Base-by-base conservation (phyloP, 2,113 vertebrate species). In the Oophaga pumilio region DNA sequence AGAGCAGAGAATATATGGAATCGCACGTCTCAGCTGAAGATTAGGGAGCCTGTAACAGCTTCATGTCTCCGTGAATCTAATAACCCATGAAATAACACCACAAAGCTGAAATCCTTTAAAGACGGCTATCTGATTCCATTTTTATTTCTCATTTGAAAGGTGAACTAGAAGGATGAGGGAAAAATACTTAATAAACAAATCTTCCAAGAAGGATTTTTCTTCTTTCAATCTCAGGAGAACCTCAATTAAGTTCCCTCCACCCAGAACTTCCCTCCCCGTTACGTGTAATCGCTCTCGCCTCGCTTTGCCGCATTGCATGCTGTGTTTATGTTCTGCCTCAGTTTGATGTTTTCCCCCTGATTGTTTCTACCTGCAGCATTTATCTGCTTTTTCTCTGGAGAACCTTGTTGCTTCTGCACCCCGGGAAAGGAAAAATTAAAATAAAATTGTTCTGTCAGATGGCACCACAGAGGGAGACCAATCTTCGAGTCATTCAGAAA, bases 281-380 rank as follows among this genome's bases (percentile, higher is more conserved):
- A 24, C 8, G 62, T 49, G 71, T 43, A 60, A 60, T 85, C 15
- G 13, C 49, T 17, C 33, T 13, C 6, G 33, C 74, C 52, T 60
- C 68, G 26, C 26, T 22, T 50, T n/a, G 73, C 73, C 8, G 84
- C 74, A 66, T 2, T 24, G 12, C 84, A 76, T 50, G 73, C 77
- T 87, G 77, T 13, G 76, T 59, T 87, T 71, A 71, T 59, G 64
- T 87, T 57, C 52, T 1, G 26, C 49, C 85, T 86, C 77, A 9
- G 28, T 81, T 69, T 81, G 85, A 87, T 81, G 43, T 49, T 28
- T 56, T 62, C 60, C 73, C 8, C 84, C 43, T 28, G 17, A 28
- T 53, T 22, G 60, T 24, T 68, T 57, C 64, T 79, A 68, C 64
- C 76, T 59, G 53, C 57, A 71, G 52, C 66, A 50, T 57, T 87